phyloP scores from a whole-genome alignment of 2,113 vertebrate species.

The Heterotilapia buettikoferi region DNA sequence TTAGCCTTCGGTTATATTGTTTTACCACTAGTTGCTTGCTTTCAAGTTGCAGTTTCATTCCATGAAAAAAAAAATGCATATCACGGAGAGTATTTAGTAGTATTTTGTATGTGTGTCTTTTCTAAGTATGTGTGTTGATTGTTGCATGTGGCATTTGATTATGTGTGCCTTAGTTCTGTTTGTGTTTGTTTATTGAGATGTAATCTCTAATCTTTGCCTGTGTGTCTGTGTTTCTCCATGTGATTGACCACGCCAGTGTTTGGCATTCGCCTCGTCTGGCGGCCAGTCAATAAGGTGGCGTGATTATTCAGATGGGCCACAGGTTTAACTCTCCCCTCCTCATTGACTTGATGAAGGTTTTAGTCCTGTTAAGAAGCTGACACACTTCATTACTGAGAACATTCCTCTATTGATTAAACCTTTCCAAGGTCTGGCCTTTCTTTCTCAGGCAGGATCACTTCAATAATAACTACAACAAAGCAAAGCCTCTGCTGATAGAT shows the following conservation, averaged over 20 bases:
- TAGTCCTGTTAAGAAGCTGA: constrained; percentile 88
- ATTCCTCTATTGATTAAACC: constrained; percentile 91
- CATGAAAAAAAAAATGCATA: background rate
- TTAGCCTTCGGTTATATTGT: background rate
- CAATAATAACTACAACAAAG: constrained; percentile 72
- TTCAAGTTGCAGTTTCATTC: background rate
- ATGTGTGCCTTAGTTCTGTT: background rate
- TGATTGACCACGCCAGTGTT: constrained; percentile 27
- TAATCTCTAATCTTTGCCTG: background rate
- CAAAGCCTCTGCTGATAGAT: background rate
- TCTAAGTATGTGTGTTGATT: background rate
- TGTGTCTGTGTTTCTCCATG: background rate
- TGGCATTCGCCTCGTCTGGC: constrained; percentile 47
- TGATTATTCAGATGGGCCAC: constrained; percentile 71
- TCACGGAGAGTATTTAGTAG: background rate
- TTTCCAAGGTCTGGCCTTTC: constrained; percentile 79
- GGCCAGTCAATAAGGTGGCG: constrained; percentile 58
- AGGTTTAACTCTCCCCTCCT: constrained; percentile 73
- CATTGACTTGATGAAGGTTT: constrained; percentile 81
- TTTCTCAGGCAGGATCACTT: constrained; percentile 66
- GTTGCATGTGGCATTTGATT: background rate
- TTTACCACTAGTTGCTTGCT: rapidly evolving
- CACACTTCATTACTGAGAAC: constrained; percentile 87
- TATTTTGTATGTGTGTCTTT: background rate
- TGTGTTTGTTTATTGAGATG: background rate